Evolutionary conservation across 2,113 vertebrate genomes (phyloP).

Genomic region (Oxygymnocypris stewartii): DNA sequence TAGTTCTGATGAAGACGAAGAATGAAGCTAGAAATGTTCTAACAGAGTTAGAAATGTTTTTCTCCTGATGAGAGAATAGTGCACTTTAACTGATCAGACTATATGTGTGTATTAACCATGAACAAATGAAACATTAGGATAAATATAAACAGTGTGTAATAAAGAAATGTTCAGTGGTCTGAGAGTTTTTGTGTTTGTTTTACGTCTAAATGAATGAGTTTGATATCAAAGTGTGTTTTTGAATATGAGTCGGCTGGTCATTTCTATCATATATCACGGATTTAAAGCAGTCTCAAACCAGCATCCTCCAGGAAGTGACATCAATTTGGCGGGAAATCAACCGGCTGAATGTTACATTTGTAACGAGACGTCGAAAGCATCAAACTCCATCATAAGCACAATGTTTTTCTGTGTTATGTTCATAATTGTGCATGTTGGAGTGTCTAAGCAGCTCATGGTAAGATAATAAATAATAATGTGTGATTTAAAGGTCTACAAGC

Average conservation of each 20-base stretch:
- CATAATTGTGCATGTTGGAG: not conserved
- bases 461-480: not conserved
- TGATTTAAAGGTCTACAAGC: not conserved
- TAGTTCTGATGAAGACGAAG: not conserved
- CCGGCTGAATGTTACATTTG: no score
- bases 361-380: no score
- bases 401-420: not conserved
- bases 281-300: no score
- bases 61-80: constrained; percentile 5
- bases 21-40: no score
- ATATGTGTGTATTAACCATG: not conserved
- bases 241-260: no score
- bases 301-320: no score
- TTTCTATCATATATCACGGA: no score
- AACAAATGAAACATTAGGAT: not conserved
- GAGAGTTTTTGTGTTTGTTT: not conserved
- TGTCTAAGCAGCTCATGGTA: not conserved
- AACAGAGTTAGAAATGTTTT: not conserved
- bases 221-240: not conserved
- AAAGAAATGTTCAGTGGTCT: not conserved
- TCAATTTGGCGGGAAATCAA: no score
- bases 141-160: no score
- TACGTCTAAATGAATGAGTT: not conserved
- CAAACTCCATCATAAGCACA: no score
- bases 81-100: constrained; percentile 4